Evolutionary conservation across 2,113 vertebrate genomes (phyloP).

Genomic region (Sciurus niger): DNA sequence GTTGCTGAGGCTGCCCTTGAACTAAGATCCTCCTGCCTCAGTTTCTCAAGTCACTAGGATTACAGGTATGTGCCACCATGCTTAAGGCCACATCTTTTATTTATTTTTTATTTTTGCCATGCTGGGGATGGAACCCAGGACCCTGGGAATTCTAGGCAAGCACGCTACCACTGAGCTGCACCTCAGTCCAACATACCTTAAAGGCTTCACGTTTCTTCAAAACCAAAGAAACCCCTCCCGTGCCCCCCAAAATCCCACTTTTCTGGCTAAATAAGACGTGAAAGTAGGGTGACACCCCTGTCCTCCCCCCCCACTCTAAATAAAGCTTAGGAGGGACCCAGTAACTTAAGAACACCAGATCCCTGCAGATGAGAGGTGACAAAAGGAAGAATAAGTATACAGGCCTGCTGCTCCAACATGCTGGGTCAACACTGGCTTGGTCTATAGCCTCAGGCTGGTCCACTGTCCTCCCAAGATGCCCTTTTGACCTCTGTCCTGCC

Average conservation of each 20-base stretch:
- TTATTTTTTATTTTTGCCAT: background rate
- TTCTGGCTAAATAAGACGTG: slow-evolving; percentile 55
- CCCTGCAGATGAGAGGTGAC: background rate
- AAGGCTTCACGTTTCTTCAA: slow-evolving; percentile 32
- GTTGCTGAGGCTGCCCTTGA: no score
- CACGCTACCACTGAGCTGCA: background rate
- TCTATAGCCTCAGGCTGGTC: background rate
- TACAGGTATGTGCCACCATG: no score
- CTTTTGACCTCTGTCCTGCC: slow-evolving; percentile 45
- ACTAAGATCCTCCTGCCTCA: no score
- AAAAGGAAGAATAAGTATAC: slow-evolving; percentile 1
- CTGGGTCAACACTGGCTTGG: background rate
- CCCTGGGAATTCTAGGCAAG: background rate
- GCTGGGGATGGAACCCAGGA: background rate
- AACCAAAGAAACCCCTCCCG: slow-evolving; percentile 47
- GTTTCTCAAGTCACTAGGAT: no score
- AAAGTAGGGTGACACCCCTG: background rate
- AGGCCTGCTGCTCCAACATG: background rate
- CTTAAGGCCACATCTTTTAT: background rate
- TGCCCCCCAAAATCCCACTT: background rate
- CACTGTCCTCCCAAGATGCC: slow-evolving; percentile 50
- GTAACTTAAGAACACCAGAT: slow-evolving; percentile 48
- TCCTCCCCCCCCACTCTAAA: background rate
- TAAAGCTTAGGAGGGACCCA: background rate
- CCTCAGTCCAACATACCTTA: background rate